A percentile compares a stretch with the other conserved stretches of the same genome.
These are phyloP conservation scores for Nixonia krombeini DNA, from an alignment of 1,140 invertebrate species.

Conservation along the genomic window DNA sequence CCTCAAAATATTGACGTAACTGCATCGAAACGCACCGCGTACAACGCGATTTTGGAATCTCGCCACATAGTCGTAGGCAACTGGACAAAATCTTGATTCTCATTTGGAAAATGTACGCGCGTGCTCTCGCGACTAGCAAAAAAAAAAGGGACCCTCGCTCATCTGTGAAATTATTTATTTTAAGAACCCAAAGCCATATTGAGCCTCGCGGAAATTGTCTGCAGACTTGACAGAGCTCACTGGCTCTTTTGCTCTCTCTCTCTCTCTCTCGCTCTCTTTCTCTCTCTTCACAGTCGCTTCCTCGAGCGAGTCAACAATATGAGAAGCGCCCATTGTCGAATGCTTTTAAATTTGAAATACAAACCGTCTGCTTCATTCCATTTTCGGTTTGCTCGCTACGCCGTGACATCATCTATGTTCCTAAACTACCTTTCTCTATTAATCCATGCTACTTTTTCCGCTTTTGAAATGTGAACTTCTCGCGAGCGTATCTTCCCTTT, in stretches of 20 bases:
- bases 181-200: slow-evolving; percentile 41
- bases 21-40: too few relatives aligned
- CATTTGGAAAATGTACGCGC: slow-evolving; percentile 14
- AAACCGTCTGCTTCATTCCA: slow-evolving; percentile 62
- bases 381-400: slow-evolving; percentile 21
- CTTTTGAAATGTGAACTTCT: not conserved
- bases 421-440: slow-evolving; percentile 12
- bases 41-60: too few relatives aligned
- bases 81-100: not conserved
- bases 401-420: slow-evolving; percentile 12
- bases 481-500: not conserved
- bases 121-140: slow-evolving; percentile 19
- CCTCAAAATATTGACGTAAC: too few relatives aligned
- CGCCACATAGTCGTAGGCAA: not conserved
- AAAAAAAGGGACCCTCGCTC: slow-evolving; percentile 42
- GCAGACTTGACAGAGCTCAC: slow-evolving; percentile 41
- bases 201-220: slow-evolving; percentile 47
- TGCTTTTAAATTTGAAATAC: slow-evolving; percentile 72
- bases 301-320: slow-evolving; percentile 64
- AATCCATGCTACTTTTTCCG: slow-evolving; percentile 11
- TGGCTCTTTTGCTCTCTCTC: slow-evolving; percentile 29
- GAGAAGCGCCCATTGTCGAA: slow-evolving; percentile 67
- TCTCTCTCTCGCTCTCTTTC: slow-evolving; percentile 30
- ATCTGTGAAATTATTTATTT: slow-evolving; percentile 49
- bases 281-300: slow-evolving; percentile 32